A percentile compares a stretch with the other conserved stretches of the same genome.
phyloP scores from a whole-genome alignment of 1,140 invertebrate species.

The Globodera rostochiensis region DNA sequence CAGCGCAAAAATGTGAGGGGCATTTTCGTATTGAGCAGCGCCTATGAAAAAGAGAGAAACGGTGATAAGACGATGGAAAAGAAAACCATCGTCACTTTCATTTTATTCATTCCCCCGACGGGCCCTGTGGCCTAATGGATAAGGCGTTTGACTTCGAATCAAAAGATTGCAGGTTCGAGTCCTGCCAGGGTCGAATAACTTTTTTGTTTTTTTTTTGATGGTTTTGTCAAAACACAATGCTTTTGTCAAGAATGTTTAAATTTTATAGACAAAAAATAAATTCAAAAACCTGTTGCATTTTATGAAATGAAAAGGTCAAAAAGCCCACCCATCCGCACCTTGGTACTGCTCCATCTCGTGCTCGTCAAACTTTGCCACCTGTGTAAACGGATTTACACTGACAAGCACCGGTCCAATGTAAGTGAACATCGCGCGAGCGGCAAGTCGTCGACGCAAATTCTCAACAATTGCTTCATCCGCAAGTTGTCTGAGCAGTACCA shows the following conservation, averaged over 20 bases:
- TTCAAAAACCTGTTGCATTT: too few species aligned
- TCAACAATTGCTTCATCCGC: slow-evolving; percentile 76
- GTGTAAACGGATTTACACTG: slow-evolving; percentile 80
- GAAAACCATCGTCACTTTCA: neutral
- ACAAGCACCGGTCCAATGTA: slow-evolving; percentile 81
- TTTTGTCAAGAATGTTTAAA: too few species aligned
- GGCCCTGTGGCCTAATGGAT: slow-evolving; percentile 3
- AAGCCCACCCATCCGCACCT: slow-evolving; percentile 65
- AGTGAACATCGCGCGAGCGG: slow-evolving; percentile 78
- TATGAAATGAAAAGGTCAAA: too few species aligned
- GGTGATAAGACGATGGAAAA: neutral
- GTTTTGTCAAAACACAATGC: too few species aligned
- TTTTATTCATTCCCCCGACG: too few species aligned
- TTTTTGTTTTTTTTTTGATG: neutral
- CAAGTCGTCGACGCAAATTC: slow-evolving; percentile 76
- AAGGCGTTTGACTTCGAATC: slow-evolving; percentile 4
- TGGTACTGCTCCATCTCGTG: slow-evolving; percentile 77
- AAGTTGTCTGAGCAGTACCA: slow-evolving; percentile 78
- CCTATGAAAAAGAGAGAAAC: slow-evolving; percentile 51
- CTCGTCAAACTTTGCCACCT: slow-evolving; percentile 76
- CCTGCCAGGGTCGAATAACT: neutral
- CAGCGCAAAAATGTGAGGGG: slow-evolving; percentile 77
- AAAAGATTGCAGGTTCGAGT: slow-evolving; percentile 5
- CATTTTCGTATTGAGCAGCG: slow-evolving; percentile 78
- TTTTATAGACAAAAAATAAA: too few species aligned